Evolutionary conservation across 2,888 invertebrate species (phyloP).

Genomic region (Acronicta psi): DNA sequence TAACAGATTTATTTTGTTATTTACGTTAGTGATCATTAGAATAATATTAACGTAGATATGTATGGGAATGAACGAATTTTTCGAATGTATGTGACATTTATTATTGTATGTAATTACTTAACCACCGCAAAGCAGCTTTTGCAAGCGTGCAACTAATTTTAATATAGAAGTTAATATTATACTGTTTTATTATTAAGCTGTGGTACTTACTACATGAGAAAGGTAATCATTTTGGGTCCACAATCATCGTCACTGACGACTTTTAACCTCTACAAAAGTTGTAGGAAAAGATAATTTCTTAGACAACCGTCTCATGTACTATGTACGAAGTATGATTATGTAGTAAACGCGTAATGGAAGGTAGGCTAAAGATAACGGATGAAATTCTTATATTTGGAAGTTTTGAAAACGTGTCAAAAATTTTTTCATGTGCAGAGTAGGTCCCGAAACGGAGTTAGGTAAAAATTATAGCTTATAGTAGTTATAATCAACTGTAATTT

Average conservation of each 20-base stretch:
- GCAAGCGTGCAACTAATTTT: constrained; percentile 84
- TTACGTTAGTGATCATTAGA: constrained; percentile 71
- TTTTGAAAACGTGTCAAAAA: constrained; percentile 86
- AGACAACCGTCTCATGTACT: constrained; percentile 57
- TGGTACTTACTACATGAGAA: constrained; percentile 67
- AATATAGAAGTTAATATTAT: constrained; percentile 70
- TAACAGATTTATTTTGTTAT: constrained; percentile 83
- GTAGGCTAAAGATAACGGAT: constrained; percentile 73
- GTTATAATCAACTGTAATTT: constrained; percentile 88
- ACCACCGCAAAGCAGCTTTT: constrained; percentile 85
- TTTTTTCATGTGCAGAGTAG: constrained; percentile 75
- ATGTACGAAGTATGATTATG: constrained; percentile 63
- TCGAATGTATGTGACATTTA: constrained; percentile 66
- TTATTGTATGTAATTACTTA: constrained; percentile 75
- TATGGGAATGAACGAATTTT: constrained; percentile 83
- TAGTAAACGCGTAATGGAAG: constrained; percentile 81
- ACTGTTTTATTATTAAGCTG: constrained; percentile 68
- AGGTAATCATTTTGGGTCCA: constrained; percentile 59
- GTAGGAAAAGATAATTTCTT: constrained; percentile 48
- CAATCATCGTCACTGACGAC: constrained; percentile 50
- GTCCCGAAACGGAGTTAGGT: constrained; percentile 80
- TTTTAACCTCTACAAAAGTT: constrained; percentile 54
- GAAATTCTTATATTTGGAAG: constrained; percentile 74
- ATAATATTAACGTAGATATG: constrained; percentile 70
- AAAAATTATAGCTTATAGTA: constrained; percentile 87